phyloP scores from a whole-genome alignment of 2,888 invertebrate species.

The Megamerina dolium region DNA sequence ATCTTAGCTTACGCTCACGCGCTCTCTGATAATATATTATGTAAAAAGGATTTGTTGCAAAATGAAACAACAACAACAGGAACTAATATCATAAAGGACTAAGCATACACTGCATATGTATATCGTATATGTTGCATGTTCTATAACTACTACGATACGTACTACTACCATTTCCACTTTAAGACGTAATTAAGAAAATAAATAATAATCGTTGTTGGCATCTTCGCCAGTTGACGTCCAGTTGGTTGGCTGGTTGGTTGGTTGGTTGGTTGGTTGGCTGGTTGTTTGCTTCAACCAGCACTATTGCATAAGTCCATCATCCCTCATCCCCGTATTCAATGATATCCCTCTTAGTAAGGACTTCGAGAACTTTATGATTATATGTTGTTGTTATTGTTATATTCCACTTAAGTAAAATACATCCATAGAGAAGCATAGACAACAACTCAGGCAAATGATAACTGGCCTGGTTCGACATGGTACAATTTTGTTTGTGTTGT shows the following conservation, averaged over 20 bases:
- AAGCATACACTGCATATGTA: background rate
- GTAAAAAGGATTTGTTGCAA: slow-evolving; percentile 20
- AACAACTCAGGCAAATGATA: background rate
- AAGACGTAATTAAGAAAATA: slow-evolving; percentile 43
- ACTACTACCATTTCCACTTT: no score
- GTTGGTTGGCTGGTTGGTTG: no score
- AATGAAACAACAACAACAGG: no score
- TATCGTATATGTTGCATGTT: background rate
- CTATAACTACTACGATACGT: no score
- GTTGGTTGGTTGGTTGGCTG: no score
- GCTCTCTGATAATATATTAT: slow-evolving; percentile 14
- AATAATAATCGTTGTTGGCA: slow-evolving; percentile 34
- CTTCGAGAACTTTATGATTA: no score
- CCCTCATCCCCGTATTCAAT: no score
- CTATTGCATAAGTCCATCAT: no score
- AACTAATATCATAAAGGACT: background rate
- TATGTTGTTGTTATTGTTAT: background rate
- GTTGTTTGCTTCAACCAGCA: no score
- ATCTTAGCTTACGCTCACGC: background rate
- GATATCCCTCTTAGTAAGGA: no score
- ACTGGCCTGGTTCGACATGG: background rate
- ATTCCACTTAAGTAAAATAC: background rate
- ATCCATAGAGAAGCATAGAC: background rate
- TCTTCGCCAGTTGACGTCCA: slow-evolving; percentile 5
- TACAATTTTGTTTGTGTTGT: slow-evolving; percentile 11